Percentiles rank a stretch among this genome's conserved stretches.
Evolutionary conservation across 2,113 vertebrate species (phyloP).

Genomic region (Cariama cristata): DNA sequence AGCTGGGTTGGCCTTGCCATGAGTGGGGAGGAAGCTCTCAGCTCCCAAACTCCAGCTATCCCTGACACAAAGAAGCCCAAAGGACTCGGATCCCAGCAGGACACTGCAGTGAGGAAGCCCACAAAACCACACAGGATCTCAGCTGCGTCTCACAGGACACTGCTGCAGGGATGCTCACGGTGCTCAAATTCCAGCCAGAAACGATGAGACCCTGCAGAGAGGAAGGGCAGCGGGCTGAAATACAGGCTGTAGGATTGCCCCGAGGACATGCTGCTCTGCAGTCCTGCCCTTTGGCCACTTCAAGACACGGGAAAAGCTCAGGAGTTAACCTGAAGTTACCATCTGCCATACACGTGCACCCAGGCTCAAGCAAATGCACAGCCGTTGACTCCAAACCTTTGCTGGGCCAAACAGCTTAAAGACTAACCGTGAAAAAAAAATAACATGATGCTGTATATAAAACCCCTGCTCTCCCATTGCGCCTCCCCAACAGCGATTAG

Average conservation of each 20-base stretch:
- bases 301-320: rapidly evolving
- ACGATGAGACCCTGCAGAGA: background rate
- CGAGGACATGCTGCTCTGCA: background rate
- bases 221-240: background rate
- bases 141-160: background rate
- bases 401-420: background rate
- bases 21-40: background rate
- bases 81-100: background rate
- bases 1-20: background rate
- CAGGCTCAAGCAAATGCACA: background rate
- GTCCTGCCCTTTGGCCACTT: background rate
- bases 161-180: background rate
- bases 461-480: background rate
- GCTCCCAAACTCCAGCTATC: background rate
- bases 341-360: rapidly evolving
- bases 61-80: background rate
- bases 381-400: background rate
- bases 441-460: background rate
- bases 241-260: background rate
- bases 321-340: background rate
- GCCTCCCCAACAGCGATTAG: conserved; percentile 45
- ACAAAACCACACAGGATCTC: background rate
- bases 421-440: background rate
- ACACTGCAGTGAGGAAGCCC: background rate
- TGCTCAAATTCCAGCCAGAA: background rate